Base-by-base conservation (phyloP, 2,797 vertebrate genomes). In the Scarus forsteni region DNA sequence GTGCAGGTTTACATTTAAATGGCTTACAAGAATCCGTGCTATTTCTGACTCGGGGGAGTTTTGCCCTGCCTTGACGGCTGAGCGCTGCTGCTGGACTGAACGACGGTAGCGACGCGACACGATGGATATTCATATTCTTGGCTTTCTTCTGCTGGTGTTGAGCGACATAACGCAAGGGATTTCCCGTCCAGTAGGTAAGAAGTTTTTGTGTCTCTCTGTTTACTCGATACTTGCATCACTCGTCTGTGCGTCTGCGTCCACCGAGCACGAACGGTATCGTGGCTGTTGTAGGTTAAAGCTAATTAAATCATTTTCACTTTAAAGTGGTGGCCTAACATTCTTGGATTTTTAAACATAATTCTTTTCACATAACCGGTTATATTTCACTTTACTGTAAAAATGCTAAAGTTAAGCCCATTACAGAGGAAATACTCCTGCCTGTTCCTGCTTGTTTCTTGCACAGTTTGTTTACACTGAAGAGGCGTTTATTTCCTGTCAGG, bases 161-260 rank as follows among this genome's bases (percentile, higher is more conserved):
- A 19, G 53, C 2, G 64, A 40, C 2, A 16, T 74, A 0, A 66
- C 69, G 0, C 51, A 11, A 49, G 66, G 15, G 27, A 2, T 75
- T 11, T 78, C 83, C 10, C 58, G 1, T 35, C 85, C 83, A 13
- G 50, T 67, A 1, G 93, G 93, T 94, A 84, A 89, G 90, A 45
- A 10, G 36, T 44, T 6, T 60, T 45, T 56, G 7, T 9, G 7
- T 14, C 19, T 27, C 5, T 2, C 50, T 13, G 11, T 3, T 12
- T 19, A 14, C 50, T 27, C 50, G 27, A 34, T 8, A 2, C 16
- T 11, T 50, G 7, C 11, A 45, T 7, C 2, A 27, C 27, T 27
- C 27, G 27, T 27, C 27, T 27, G 27, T 27, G 27, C 27, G 27
- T 27, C 27, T 4, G 27, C 27, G 27, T 27, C 27, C 27, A 4